Percentiles rank a stretch among this genome's conserved stretches.
Evolutionary conservation across 1,140 invertebrate genomes (phyloP).

Genomic region (Drosophila aff.): DNA sequence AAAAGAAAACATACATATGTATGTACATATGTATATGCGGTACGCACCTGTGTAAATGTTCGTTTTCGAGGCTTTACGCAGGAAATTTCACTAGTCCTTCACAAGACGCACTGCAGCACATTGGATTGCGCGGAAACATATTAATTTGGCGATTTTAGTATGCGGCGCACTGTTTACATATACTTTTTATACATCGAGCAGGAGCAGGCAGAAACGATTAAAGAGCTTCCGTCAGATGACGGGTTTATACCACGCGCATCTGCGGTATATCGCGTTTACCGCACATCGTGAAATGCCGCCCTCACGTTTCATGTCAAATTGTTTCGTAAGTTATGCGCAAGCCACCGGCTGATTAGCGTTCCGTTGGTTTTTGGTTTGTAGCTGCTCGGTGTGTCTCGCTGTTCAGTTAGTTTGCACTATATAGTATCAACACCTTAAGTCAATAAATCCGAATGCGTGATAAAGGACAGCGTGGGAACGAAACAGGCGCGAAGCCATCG

Average conservation of each 20-base stretch:
- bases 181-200: slow-evolving; percentile 38
- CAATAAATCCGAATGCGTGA: slow-evolving; percentile 18
- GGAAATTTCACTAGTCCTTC: slow-evolving; percentile 29
- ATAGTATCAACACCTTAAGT: no score
- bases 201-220: slow-evolving; percentile 46
- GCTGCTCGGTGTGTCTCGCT: not conserved
- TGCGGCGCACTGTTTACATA: slow-evolving; percentile 44
- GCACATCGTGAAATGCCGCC: slow-evolving; percentile 31
- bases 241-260: slow-evolving; percentile 32
- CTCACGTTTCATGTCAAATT: slow-evolving; percentile 11
- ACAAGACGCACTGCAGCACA: slow-evolving; percentile 29
- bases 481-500: slow-evolving; percentile 14
- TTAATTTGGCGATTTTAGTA: slow-evolving; percentile 42
- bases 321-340: not conserved
- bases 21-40: not conserved
- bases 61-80: slow-evolving; percentile 20
- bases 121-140: slow-evolving; percentile 32
- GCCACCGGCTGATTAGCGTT: not conserved
- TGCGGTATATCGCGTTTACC: slow-evolving; percentile 20
- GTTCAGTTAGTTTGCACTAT: not conserved
- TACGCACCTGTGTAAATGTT: slow-evolving; percentile 16
- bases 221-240: slow-evolving; percentile 46
- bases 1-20: slow-evolving; percentile 36
- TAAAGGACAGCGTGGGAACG: slow-evolving; percentile 33
- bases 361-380: not conserved